These are phyloP conservation scores for Druon quercuslanigerum DNA, from an alignment of 1,140 invertebrate species.

Conservation along the genomic window DNA sequence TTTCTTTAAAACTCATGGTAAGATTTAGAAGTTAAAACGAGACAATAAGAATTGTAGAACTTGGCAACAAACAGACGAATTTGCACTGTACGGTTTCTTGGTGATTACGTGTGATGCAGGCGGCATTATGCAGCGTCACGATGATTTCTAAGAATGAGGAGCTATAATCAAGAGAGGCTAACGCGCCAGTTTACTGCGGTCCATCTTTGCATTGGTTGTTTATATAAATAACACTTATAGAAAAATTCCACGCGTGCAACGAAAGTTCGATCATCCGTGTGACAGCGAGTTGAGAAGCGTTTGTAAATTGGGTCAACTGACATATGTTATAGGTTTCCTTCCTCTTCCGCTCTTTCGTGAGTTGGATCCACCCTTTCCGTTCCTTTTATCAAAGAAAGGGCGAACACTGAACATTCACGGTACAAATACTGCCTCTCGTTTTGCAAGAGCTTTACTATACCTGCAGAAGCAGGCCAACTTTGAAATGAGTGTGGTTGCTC, in stretches of 20 bases:
- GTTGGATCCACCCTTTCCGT: constrained; percentile 22
- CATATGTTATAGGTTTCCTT: background rate
- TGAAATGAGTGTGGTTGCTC: constrained; percentile 26
- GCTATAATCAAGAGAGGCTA: constrained; percentile 24
- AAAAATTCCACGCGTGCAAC: background rate
- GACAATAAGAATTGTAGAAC: background rate
- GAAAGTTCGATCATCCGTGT: background rate
- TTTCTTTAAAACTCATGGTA: too few relatives aligned
- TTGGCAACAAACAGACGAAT: constrained; percentile 12
- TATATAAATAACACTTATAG: background rate
- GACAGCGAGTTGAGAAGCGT: background rate
- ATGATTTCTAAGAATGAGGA: constrained; percentile 26
- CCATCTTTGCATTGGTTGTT: background rate
- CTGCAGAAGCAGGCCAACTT: constrained; percentile 9
- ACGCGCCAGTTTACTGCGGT: constrained; percentile 15
- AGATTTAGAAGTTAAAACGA: background rate
- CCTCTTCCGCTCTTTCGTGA: background rate
- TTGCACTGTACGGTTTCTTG: constrained; percentile 1
- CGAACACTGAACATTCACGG: background rate
- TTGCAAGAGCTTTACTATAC: constrained; percentile 12
- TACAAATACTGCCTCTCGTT: background rate
- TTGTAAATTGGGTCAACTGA: constrained; percentile 16
- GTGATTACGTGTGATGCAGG: constrained; percentile 19
- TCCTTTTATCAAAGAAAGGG: constrained; percentile 2
- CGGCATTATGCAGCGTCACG: constrained; percentile 27